Evolutionary conservation across 2,113 vertebrate species (phyloP).

Genomic region (Silurus meridionalis): DNA sequence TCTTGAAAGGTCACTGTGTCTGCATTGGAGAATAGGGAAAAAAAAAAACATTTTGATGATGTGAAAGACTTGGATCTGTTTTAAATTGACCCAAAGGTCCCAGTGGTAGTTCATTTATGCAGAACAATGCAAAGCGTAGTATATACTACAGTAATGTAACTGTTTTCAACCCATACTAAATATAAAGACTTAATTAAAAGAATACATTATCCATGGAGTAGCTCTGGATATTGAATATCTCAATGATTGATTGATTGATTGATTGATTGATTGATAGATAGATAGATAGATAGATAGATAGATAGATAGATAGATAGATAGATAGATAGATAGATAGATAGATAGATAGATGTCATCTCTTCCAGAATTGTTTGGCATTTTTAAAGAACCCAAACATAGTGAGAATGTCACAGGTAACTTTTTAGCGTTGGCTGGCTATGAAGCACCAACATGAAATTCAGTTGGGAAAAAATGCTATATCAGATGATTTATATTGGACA

Average conservation of each 20-base stretch:
- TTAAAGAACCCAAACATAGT: neutral
- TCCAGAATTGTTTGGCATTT: neutral
- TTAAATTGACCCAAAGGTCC: neutral
- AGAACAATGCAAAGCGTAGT: neutral
- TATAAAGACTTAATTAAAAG: neutral
- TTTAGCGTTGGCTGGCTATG: neutral
- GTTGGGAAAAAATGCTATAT: neutral
- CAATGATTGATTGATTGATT: too few relatives aligned
- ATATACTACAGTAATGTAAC: neutral
- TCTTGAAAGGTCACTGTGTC: neutral
- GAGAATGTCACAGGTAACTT: neutral
- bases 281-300: too few relatives aligned
- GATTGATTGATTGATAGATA: neutral
- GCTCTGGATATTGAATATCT: neutral
- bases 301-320: too few relatives aligned
- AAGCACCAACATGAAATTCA: neutral
- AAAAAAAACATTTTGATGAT: too few relatives aligned
- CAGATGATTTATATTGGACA: neutral
- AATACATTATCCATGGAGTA: neutral
- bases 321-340: neutral
- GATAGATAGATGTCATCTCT: neutral
- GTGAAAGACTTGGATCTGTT: neutral
- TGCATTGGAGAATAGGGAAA: too few relatives aligned
- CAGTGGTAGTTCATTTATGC: neutral
- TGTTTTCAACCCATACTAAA: neutral